These are phyloP conservation scores for Oreochromis spilurus DNA, from an alignment of 2,113 vertebrate genomes.

Conservation along the genomic window DNA sequence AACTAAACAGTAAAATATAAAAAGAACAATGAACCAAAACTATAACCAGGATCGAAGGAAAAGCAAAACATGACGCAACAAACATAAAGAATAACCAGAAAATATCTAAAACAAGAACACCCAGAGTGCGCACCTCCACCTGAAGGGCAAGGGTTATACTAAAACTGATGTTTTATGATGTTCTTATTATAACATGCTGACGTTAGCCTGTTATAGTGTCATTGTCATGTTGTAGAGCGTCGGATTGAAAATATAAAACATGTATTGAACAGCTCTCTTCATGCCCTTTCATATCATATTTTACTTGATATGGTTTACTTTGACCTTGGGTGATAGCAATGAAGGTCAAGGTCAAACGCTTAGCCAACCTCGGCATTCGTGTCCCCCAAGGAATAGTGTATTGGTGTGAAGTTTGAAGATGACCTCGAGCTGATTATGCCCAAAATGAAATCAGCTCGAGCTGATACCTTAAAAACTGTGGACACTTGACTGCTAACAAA, in stretches of 20 bases:
- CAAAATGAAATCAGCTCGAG: neutral
- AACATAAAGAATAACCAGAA: neutral
- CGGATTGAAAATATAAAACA: neutral
- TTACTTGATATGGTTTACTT: neutral
- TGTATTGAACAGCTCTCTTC: neutral
- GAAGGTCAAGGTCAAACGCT: neutral
- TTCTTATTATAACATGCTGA: neutral
- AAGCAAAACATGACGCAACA: neutral
- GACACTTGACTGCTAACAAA: accelerated
- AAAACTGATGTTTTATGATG: neutral
- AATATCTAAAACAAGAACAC: neutral
- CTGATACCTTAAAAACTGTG: neutral
- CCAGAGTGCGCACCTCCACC: neutral
- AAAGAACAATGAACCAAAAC: neutral
- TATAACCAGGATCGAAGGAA: neutral
- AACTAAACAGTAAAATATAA: neutral
- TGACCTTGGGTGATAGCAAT: neutral
- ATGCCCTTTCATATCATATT: neutral
- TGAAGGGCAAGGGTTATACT: neutral
- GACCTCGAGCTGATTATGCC: neutral
- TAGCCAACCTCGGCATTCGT: neutral
- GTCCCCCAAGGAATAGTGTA: neutral
- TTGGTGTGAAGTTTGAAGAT: neutral
- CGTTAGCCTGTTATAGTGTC: neutral
- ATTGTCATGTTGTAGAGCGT: neutral